Conservation (phyloP, 2,888 invertebrate species). For the Tenthredo notha region DNA sequence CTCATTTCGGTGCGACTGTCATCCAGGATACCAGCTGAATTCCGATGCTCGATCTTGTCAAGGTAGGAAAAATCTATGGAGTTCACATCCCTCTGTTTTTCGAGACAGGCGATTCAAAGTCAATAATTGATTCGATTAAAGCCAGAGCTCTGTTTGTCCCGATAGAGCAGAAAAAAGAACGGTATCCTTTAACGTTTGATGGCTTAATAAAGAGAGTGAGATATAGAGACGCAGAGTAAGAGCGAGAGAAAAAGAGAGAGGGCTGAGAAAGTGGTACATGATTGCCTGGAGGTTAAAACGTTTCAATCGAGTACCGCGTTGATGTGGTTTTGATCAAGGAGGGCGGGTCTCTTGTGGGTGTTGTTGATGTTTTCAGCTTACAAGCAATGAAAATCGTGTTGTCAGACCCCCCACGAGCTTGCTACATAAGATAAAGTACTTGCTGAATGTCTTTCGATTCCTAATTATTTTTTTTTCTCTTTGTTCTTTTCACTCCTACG, state of each 20-base stretch:
- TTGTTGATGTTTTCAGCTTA: slow-evolving; percentile 45
- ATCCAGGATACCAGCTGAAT: slow-evolving; percentile 79
- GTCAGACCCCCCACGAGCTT: slow-evolving; percentile 28
- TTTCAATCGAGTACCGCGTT: slow-evolving; percentile 39
- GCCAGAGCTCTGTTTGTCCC: slow-evolving; percentile 48
- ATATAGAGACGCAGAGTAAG: slow-evolving; percentile 2
- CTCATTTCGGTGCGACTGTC: slow-evolving; percentile 81
- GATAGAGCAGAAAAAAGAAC: slow-evolving; percentile 62
- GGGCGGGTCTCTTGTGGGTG: slow-evolving; percentile 48
- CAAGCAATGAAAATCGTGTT: slow-evolving; percentile 39
- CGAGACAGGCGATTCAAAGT: not conserved
- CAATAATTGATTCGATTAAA: slow-evolving; percentile 15
- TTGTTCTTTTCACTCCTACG: not conserved
- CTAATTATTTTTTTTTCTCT: not conserved
- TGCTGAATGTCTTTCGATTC: not conserved
- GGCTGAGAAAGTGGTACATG: slow-evolving; percentile 42
- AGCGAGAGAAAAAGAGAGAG: not conserved
- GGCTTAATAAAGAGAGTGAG: slow-evolving; percentile 29
- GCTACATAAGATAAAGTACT: slow-evolving; percentile 20
- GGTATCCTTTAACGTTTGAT: slow-evolving; percentile 30
- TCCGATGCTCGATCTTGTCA: slow-evolving; percentile 78
- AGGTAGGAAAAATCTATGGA: slow-evolving; percentile 74
- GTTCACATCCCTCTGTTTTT: not conserved
- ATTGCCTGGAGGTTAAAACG: slow-evolving; percentile 47
- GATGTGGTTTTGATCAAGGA: slow-evolving; percentile 33